Evolutionary conservation across 2,797 vertebrate genomes (phyloP), one percentile per base, ranked within the genome.

Genomic region (Enteromius radiatus): DNA sequence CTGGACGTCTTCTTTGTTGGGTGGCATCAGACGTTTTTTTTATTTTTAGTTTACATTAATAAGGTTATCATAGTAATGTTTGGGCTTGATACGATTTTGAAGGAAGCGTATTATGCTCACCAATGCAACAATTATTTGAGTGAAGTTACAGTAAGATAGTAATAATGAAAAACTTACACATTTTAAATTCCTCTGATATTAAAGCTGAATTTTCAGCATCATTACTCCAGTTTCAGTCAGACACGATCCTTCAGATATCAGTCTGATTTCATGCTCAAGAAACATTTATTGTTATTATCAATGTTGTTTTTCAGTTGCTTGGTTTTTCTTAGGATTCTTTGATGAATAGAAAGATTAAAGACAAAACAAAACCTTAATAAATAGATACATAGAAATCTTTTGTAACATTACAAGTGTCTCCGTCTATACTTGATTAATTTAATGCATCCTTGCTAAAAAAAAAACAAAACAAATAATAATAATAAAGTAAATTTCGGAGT

Each of bases 1-100:
- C 80, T 84, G 79, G 79, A 65, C 79, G 81, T 73, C 65, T 84
- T 92, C 91, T 93, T 84, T 68, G 84, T 87, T 90, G 78, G 82
- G 85, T 69, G 78, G 82, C 65, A 33, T 15, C 52, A n/a, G 41
- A 1, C 14, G 23, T 69, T 49, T 45, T 10, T 11, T 14, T 63
- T 6, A 33, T 76, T 28, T n/a, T n/a, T 38, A 11, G 36, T 33
- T 69, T 54, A 2, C 33, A 56, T 65, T 67, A 78, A 15, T 43
- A 43, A 11, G 19, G 21, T 21, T 17, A 38, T 11, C 36, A 4
- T 1, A 23, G 11, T 52, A 15, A n/a, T 0, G 11, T 56, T n/a
- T 74, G 19, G 31, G 17, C 17, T 6, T 17, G 17, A 17, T 33
- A 12, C 5, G 9, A 5, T 52, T 71, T 49, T 12, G 4, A 49